Base-by-base conservation (phyloP, 2,797 vertebrate species). In the Coreius guichenoti region DNA sequence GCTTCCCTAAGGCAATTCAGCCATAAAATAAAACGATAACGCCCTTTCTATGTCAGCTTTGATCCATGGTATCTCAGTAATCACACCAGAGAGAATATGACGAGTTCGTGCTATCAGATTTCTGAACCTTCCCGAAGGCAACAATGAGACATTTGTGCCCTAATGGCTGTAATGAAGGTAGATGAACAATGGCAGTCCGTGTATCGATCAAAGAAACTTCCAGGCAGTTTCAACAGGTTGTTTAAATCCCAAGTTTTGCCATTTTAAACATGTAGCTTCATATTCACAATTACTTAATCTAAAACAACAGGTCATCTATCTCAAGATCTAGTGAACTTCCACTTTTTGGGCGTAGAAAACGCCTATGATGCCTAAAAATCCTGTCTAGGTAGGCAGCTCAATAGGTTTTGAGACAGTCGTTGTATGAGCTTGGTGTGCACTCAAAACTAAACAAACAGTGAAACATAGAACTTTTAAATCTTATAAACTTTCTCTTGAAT, bases 91-190 rank as follows among this genome's bases (percentile, higher is more conserved):
- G 74, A 77, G 16, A 67, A 69, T 45, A 77, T 67, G 21, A 75
- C 29, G 45, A 56, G 72, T 8, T 23, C 5, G 16, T 45, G 51
- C 65, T 58, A 80, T 80, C 76, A 16, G 16, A 65, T 85, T 72
- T 78, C 83, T 33, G 19, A 70, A 78, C 26, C 51, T 51, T 72
- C 39, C 16, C 67, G 36, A 72, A 49, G 3, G 29, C 2, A 68
- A 70, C 76, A 79, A 80, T 72, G 83, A 11, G 23, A 85, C 68
- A 51, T 73, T 70, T 84, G 83, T 84, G 63, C 17, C 26, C 76
- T n/a, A 65, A 72, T 73, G 23, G 63, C 65, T 47, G 47, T 69
- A 70, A 78, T 69, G 43, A 85, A 72, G 63, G 77, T 19, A 80
- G 29, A 80, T 63, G 39, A 61, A 61, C 77, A 69, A 77, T 69